These are phyloP conservation scores for Falco columbarius DNA, from an alignment of 2,797 vertebrate genomes.

Conservation along the genomic window DNA sequence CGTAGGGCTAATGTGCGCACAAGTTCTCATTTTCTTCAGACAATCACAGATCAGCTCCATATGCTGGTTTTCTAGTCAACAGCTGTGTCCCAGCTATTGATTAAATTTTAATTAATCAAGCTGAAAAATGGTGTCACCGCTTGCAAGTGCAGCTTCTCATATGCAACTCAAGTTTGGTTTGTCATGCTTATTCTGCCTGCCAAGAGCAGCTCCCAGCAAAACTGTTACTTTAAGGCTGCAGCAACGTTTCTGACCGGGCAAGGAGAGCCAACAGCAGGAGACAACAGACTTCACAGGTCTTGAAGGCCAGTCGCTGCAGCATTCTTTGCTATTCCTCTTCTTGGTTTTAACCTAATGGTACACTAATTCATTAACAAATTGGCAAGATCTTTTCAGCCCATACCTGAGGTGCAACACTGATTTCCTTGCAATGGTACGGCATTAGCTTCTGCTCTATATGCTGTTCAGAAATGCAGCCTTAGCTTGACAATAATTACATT, in stretches of 20 bases:
- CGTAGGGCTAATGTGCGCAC: background rate
- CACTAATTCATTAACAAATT: background rate
- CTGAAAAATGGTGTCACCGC: background rate
- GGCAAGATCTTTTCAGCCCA: background rate
- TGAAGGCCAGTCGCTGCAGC: background rate
- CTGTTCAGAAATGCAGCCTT: background rate
- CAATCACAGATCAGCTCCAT: conserved; percentile 9
- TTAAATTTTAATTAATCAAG: conserved; percentile 21
- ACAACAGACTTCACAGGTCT: background rate
- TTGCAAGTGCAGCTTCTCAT: background rate
- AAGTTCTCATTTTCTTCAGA: conserved; percentile 8
- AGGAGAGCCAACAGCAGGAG: background rate
- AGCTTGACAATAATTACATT: background rate
- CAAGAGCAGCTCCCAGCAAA: background rate
- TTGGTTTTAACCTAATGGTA: background rate
- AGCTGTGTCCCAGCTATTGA: conserved; percentile 27
- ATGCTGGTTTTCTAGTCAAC: conserved; percentile 27
- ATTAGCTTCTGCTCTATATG: background rate
- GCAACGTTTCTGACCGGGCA: background rate
- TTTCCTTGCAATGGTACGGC: background rate
- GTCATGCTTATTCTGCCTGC: background rate
- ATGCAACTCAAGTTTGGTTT: background rate
- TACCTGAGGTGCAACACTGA: background rate
- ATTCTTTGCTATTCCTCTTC: background rate
- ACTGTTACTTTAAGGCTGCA: background rate